phyloP scores from a whole-genome alignment of 1,140 invertebrate species.

The Eurosta solidaginis region DNA sequence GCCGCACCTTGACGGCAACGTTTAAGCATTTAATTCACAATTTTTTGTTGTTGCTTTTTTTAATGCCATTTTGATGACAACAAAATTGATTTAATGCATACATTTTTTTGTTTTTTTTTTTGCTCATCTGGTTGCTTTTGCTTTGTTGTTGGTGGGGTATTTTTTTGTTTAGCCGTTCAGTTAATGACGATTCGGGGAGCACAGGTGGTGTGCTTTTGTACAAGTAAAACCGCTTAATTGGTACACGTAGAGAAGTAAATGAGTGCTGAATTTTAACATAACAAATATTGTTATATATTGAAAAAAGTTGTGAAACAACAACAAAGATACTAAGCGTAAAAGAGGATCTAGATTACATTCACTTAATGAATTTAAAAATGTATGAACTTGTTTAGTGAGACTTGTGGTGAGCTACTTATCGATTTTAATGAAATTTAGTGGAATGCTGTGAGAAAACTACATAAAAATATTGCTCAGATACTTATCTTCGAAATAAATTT shows the following conservation, averaged over 20 bases:
- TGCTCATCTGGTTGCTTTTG: not conserved
- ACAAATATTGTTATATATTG: not conserved
- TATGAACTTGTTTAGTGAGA: conserved; percentile 2
- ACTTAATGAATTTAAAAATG: not conserved
- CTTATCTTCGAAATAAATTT: no score
- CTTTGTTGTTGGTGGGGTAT: not conserved
- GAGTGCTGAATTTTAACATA: conserved; percentile 15
- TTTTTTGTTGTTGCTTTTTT: not conserved
- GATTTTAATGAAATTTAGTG: not conserved
- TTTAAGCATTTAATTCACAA: conserved; percentile 26
- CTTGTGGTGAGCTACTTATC: not conserved
- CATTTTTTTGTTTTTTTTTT: not conserved
- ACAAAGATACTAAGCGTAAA: no score
- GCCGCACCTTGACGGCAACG: conserved; percentile 1
- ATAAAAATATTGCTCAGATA: no score
- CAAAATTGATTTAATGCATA: conserved; percentile 20
- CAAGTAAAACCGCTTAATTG: conserved; percentile 21
- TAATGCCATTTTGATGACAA: conserved; percentile 27
- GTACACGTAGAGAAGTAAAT: conserved; percentile 21
- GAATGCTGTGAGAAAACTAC: not conserved
- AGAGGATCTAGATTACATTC: no score
- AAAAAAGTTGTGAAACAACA: no score
- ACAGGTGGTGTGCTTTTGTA: not conserved
- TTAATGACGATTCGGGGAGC: not conserved
- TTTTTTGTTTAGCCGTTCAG: not conserved